phyloP scores from a whole-genome alignment of 2,797 vertebrate genomes.

The Scleropages formosus region DNA sequence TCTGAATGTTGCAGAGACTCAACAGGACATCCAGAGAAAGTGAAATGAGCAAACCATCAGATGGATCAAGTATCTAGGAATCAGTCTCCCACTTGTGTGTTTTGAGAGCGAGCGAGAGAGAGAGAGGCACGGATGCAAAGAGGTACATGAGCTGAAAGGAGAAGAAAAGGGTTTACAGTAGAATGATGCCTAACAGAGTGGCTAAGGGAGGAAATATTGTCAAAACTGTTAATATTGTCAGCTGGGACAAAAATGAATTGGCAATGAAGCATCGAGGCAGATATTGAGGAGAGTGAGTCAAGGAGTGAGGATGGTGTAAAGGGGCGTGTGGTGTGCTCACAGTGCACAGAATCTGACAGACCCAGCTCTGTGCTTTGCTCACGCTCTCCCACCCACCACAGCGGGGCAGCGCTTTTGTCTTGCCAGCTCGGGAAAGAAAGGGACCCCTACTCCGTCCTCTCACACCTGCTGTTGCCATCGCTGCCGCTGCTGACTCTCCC shows the following conservation, averaged over 20 bases:
- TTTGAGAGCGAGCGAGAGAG: background rate
- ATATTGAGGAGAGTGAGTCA: constrained; percentile 24
- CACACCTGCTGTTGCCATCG: constrained; percentile 24
- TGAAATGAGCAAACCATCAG: constrained; percentile 27
- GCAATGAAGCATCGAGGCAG: background rate
- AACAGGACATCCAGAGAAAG: constrained; percentile 27
- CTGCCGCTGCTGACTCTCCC: constrained; percentile 19
- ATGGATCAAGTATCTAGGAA: constrained; percentile 24
- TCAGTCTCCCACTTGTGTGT: background rate
- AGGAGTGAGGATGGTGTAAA: constrained; percentile 31
- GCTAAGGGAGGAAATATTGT: constrained; percentile 33
- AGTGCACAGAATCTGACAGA: constrained; percentile 3
- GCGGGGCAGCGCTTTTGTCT: constrained; percentile 29
- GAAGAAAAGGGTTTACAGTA: background rate
- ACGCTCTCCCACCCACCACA: constrained; percentile 30
- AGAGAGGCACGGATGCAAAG: constrained; percentile 5
- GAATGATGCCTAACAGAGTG: constrained; percentile 11
- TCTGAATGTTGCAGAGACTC: constrained; percentile 20
- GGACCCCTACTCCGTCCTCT: constrained; percentile 4
- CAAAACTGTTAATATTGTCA: background rate
- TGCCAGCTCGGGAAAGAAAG: constrained; percentile 30
- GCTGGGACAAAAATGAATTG: background rate
- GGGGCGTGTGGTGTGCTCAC: constrained; percentile 44
- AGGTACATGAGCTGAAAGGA: background rate
- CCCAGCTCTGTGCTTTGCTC: constrained; percentile 28